These are phyloP conservation scores for Lordiphosa collinella DNA, from an alignment of 1,140 invertebrate species.

Conservation along the genomic window DNA sequence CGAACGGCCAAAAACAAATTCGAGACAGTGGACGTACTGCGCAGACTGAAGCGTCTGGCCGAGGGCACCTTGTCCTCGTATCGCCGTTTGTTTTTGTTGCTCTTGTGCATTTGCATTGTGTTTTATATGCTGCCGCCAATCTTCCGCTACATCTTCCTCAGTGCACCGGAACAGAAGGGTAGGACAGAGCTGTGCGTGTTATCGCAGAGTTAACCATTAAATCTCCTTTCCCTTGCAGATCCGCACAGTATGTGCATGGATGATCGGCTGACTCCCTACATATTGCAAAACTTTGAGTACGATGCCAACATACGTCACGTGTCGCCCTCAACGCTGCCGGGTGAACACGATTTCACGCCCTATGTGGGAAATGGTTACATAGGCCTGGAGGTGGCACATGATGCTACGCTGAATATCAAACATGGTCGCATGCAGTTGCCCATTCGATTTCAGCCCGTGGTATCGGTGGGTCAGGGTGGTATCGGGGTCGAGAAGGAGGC, in stretches of 20 bases:
- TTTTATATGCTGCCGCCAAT: constrained; percentile 85
- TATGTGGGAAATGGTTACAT: constrained; percentile 91
- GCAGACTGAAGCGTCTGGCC: constrained; percentile 82
- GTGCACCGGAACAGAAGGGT: constrained; percentile 79
- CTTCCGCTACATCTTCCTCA: constrained; percentile 83
- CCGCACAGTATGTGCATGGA: constrained; percentile 84
- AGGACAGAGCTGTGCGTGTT: constrained; percentile 35
- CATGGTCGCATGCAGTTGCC: constrained; percentile 85
- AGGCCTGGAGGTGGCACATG: constrained; percentile 84
- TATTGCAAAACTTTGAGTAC: constrained; percentile 82
- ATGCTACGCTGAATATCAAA: constrained; percentile 86
- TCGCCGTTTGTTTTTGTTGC: constrained; percentile 84
- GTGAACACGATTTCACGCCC: constrained; percentile 84
- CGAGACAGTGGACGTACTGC: constrained; percentile 80
- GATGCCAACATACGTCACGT: constrained; percentile 85
- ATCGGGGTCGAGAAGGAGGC: constrained; percentile 81
- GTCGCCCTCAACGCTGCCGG: constrained; percentile 75
- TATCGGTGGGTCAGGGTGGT: constrained; percentile 81
- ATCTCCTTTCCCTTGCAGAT: constrained; percentile 65
- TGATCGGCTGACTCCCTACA: constrained; percentile 83
- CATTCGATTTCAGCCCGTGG: constrained; percentile 87
- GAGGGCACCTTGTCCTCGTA: constrained; percentile 85
- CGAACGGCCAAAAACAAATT: constrained; percentile 79
- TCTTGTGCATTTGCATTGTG: constrained; percentile 83
- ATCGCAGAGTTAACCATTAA: not conserved